These are phyloP conservation scores for Eremobia ochroleuca DNA, from an alignment of 2,888 invertebrate genomes.

Conservation along the genomic window DNA sequence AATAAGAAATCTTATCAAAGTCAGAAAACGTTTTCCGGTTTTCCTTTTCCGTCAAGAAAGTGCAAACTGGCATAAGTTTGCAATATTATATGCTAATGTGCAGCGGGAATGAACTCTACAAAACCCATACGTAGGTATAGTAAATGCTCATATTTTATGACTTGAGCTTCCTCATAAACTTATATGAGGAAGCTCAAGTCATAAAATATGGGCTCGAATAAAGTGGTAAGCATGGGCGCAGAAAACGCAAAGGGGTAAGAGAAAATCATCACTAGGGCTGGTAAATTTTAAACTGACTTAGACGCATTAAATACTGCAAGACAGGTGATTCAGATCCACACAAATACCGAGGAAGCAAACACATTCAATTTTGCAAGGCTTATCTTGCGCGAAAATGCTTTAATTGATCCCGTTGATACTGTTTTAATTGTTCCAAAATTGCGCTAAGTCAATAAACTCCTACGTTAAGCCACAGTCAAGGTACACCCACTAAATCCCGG, in stretches of 20 bases:
- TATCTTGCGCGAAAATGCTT: conserved; percentile 7
- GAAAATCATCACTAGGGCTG: conserved; percentile 36
- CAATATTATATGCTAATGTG: conserved; percentile 46
- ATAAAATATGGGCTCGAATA: conserved; percentile 34
- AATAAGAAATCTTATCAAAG: conserved; percentile 20
- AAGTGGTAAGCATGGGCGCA: conserved; percentile 31
- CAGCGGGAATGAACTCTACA: conserved; percentile 10
- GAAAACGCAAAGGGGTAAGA: conserved; percentile 28
- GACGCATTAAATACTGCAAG: background rate
- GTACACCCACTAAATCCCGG: conserved; percentile 26
- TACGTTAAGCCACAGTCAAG: conserved; percentile 11
- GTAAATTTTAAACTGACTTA: background rate
- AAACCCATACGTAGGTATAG: conserved; percentile 4
- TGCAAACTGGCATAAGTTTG: conserved; percentile 34
- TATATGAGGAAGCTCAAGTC: conserved; percentile 26
- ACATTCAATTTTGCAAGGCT: background rate
- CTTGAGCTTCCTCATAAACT: too few species aligned
- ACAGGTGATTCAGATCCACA: background rate
- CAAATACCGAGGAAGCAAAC: background rate
- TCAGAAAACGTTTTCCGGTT: background rate
- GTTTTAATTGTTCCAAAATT: conserved; percentile 30
- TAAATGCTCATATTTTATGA: too few species aligned
- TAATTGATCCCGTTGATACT: conserved; percentile 18
- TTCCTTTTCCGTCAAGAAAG: background rate
- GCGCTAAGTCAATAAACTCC: conserved; percentile 29